phyloP scores from a whole-genome alignment of 2,888 invertebrate species.

The Lydus trimaculatus region DNA sequence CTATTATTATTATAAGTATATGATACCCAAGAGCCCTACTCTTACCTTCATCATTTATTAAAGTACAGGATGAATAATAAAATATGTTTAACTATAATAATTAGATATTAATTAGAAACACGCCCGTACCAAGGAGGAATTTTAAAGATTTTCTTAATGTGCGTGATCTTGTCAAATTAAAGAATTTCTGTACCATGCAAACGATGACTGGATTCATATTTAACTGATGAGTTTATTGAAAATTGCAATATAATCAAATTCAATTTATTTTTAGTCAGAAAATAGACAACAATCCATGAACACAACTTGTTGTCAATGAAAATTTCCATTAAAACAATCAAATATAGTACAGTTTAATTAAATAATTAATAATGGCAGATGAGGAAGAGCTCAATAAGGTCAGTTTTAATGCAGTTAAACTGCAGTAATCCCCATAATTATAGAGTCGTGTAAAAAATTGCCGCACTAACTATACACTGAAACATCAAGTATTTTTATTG shows the following conservation, averaged over 20 bases:
- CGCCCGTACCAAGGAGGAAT: background rate
- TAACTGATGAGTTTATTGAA: constrained; percentile 23
- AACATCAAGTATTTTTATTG: constrained; percentile 1
- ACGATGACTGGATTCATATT: constrained; percentile 23
- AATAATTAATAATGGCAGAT: constrained; percentile 46
- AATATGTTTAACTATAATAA: too few species aligned
- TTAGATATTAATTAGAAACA: too few species aligned
- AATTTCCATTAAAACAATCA: background rate
- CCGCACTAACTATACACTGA: background rate
- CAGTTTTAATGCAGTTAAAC: constrained; percentile 28
- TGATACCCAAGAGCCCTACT: too few species aligned
- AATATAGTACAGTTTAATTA: background rate
- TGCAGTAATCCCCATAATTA: background rate
- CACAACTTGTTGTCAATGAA: background rate
- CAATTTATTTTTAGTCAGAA: constrained; percentile 10
- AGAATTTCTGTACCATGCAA: constrained; percentile 28
- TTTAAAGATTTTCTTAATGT: constrained; percentile 22
- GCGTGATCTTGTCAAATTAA: constrained; percentile 38
- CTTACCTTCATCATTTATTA: too few species aligned
- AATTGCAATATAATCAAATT: constrained; percentile 26
- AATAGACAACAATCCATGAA: background rate
- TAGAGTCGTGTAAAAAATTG: background rate
- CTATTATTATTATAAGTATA: too few species aligned
- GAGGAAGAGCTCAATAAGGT: constrained; percentile 55
- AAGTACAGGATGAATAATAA: too few species aligned